phyloP scores from a whole-genome alignment of 2,113 vertebrate genomes.

The Grus americana region DNA sequence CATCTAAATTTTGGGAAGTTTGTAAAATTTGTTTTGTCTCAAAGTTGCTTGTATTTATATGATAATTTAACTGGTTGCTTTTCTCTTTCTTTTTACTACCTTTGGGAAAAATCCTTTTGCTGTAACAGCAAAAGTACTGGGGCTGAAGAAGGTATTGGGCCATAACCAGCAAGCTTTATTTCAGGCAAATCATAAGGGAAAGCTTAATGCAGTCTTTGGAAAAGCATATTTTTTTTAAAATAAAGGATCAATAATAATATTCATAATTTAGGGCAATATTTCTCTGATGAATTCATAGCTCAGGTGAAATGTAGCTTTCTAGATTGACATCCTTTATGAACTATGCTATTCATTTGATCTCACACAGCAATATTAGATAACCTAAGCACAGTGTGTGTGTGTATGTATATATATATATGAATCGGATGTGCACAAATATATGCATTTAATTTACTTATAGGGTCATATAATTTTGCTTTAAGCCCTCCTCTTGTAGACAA shows the following conservation, averaged over 20 bases:
- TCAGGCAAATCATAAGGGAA: not conserved
- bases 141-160: not conserved
- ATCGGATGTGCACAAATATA: not conserved
- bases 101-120: not conserved
- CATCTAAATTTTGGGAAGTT: not conserved
- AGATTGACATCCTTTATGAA: not conserved
- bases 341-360: not conserved
- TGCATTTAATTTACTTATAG: not conserved
- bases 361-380: not conserved
- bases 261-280: not conserved
- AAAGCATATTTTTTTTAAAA: not conserved
- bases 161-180: not conserved
- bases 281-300: not conserved
- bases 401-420: not conserved
- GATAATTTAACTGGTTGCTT: not conserved
- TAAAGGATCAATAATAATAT: not conserved
- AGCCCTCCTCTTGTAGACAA: not conserved
- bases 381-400: not conserved
- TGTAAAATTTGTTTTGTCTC: not conserved
- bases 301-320: not conserved
- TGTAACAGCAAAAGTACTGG: not conserved
- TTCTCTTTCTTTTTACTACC: not conserved
- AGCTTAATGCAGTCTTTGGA: rapidly evolving
- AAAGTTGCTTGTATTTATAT: not conserved
- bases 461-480: not conserved